phyloP scores from a whole-genome alignment of 2,888 invertebrate genomes.

The Meiosimyza platycephala region DNA sequence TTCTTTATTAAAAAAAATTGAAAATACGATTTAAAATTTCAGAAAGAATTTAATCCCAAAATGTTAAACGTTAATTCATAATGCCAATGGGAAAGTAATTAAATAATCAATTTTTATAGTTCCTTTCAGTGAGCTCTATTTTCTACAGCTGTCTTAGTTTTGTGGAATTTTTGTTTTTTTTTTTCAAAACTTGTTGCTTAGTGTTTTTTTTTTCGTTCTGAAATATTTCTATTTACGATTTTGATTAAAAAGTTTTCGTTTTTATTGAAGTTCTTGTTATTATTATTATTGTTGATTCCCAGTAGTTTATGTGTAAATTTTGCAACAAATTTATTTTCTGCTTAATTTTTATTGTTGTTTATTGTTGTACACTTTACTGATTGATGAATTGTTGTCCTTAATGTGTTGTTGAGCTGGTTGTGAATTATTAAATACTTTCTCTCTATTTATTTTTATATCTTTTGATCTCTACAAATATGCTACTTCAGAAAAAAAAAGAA shows the following conservation, averaged over 20 bases:
- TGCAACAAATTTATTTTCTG: neutral
- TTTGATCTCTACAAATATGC: too few species aligned
- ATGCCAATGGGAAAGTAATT: too few species aligned
- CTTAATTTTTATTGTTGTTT: constrained; percentile 14
- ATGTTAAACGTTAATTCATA: too few species aligned
- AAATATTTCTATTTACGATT: constrained; percentile 37
- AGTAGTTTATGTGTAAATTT: constrained; percentile 16
- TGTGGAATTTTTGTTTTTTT: neutral
- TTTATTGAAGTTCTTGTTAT: constrained; percentile 27
- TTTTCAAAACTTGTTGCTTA: constrained; percentile 26
- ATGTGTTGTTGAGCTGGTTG: neutral
- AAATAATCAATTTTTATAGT: too few species aligned
- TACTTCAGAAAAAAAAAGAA: too few species aligned
- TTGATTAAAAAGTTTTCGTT: constrained; percentile 46
- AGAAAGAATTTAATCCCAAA: too few species aligned
- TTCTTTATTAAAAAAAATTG: too few species aligned
- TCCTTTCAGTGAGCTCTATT: too few species aligned
- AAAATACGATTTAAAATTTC: too few species aligned
- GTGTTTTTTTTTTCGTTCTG: constrained; percentile 31
- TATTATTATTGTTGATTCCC: constrained; percentile 34
- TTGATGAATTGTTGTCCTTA: constrained; percentile 5
- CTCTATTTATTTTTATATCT: too few species aligned
- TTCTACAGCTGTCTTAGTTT: too few species aligned
- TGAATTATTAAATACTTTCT: neutral
- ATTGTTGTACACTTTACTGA: constrained; percentile 4